A percentile compares a stretch with the other conserved stretches of the same genome.
Evolutionary conservation across 2,888 invertebrate species (phyloP).

Genomic region (Chironomus riparius): DNA sequence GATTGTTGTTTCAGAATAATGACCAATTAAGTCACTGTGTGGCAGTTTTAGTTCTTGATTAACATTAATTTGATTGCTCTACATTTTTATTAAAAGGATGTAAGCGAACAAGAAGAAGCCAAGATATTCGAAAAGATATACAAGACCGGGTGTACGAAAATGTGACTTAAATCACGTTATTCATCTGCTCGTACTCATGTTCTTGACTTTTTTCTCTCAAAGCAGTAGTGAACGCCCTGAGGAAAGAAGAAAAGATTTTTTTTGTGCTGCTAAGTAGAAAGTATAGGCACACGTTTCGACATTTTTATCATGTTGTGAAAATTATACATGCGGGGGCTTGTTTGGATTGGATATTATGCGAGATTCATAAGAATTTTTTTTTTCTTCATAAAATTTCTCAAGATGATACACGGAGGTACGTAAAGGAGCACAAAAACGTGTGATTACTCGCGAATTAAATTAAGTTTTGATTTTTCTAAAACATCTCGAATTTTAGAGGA

Average conservation of each 20-base stretch:
- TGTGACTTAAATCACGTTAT: background rate
- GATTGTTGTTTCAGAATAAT: too few species aligned
- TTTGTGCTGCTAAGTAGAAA: too few species aligned
- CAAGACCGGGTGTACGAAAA: background rate
- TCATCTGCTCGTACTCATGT: background rate
- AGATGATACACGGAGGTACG: too few species aligned
- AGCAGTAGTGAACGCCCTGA: too few species aligned
- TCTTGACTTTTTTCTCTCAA: background rate
- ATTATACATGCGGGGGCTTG: background rate
- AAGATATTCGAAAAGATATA: background rate
- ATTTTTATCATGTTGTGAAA: background rate
- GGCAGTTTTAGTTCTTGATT: background rate
- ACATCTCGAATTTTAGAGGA: too few species aligned
- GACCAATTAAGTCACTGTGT: background rate
- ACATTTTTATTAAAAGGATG: background rate
- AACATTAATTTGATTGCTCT: background rate
- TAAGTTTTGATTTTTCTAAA: too few species aligned
- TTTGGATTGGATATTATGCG: background rate
- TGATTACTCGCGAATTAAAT: too few species aligned
- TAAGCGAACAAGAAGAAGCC: background rate
- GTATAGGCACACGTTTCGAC: background rate
- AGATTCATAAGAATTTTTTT: too few species aligned
- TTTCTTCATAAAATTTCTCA: too few species aligned
- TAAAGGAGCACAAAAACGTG: too few species aligned
- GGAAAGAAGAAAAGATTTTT: too few species aligned